Evolutionary conservation across 2,888 invertebrate genomes (phyloP).

Genomic region (Caenorhabditis japonica): DNA sequence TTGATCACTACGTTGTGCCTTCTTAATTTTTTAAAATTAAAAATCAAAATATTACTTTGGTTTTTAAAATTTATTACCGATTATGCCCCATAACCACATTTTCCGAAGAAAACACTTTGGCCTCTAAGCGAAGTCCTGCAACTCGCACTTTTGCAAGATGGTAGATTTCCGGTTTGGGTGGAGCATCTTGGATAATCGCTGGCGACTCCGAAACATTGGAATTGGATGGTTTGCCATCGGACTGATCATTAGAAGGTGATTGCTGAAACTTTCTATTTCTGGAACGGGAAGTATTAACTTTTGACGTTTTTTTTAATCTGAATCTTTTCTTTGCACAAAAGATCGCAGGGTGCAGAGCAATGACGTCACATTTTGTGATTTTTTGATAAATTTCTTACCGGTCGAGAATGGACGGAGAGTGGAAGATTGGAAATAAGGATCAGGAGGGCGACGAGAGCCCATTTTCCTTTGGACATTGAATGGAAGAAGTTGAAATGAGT

Average conservation of each 20-base stretch:
- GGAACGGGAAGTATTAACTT: too few species aligned
- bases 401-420: slow-evolving; percentile 2
- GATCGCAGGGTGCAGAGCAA: slow-evolving; percentile 1
- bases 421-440: slow-evolving; percentile 1
- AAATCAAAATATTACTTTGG: background rate
- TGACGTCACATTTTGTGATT: slow-evolving; percentile 21
- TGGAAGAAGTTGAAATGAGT: background rate
- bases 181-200: background rate
- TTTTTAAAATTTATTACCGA: slow-evolving; percentile 1
- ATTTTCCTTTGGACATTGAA: slow-evolving; percentile 11
- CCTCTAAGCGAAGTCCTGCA: slow-evolving; percentile 28
- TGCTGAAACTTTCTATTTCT: too few species aligned
- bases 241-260: too few species aligned
- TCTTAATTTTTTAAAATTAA: slow-evolving; percentile 8
- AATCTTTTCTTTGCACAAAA: too few species aligned
- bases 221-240: too few species aligned
- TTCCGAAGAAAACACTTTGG: background rate
- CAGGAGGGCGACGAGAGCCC: slow-evolving; percentile 33
- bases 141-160: slow-evolving; percentile 31
- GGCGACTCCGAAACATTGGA: background rate
- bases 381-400: slow-evolving; percentile 16
- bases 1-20: slow-evolving; percentile 26
- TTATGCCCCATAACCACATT: slow-evolving; percentile 38
- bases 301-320: too few species aligned
- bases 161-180: slow-evolving; percentile 9